These are phyloP conservation scores for Zelostemma sp. DNA, from an alignment of 1,140 invertebrate species.

Conservation along the genomic window DNA sequence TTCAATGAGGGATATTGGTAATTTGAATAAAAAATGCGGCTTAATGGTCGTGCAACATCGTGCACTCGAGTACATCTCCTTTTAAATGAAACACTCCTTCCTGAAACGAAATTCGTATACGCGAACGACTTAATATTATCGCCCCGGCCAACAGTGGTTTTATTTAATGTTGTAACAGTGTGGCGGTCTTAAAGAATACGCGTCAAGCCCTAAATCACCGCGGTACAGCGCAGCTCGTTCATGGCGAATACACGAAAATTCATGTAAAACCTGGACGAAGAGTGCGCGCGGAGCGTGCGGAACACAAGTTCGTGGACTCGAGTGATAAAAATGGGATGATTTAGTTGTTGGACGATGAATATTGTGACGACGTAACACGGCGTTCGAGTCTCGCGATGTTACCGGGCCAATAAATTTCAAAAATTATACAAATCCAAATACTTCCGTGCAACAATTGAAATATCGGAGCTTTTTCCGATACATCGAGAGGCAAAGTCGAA, in stretches of 20 bases:
- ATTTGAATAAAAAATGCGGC: too few relatives aligned
- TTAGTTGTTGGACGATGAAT: constrained; percentile 30
- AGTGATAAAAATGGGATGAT: constrained; percentile 41
- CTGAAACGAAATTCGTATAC: background rate
- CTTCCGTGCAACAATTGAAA: background rate
- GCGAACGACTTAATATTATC: constrained; percentile 8
- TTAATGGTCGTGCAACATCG: too few relatives aligned
- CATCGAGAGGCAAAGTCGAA: too few relatives aligned
- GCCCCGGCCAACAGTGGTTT: background rate
- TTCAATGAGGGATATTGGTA: too few relatives aligned
- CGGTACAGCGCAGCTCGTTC: constrained; percentile 25
- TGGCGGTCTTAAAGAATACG: background rate
- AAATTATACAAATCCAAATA: background rate
- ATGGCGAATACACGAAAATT: constrained; percentile 24
- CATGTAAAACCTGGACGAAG: constrained; percentile 19
- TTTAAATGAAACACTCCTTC: too few relatives aligned
- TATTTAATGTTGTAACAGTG: background rate
- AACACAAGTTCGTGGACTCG: constrained; percentile 13
- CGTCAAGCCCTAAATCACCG: constrained; percentile 35
- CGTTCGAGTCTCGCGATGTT: constrained; percentile 38
- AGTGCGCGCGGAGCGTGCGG: constrained; percentile 25
- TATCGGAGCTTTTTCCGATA: background rate
- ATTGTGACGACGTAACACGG: constrained; percentile 33
- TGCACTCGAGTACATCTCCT: too few relatives aligned
- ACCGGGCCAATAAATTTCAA: constrained; percentile 7